Base-by-base conservation (phyloP, 2,113 vertebrate species). In the Zosterops hypoxanthus region DNA sequence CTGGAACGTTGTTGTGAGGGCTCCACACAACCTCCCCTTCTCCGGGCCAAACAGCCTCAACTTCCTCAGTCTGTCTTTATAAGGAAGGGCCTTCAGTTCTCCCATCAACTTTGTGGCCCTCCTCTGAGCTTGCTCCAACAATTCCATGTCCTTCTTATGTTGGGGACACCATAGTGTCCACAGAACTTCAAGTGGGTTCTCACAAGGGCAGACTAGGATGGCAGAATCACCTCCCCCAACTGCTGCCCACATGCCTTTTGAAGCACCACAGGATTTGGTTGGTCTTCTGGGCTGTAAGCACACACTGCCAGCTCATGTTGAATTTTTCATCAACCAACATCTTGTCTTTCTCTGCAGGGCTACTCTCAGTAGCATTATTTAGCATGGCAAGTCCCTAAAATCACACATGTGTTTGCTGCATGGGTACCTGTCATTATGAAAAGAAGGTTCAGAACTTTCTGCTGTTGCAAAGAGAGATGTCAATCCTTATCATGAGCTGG, bases 131-230 rank as follows among this genome's bases (percentile, higher is more conserved):
- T 47, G 9, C 24, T 53, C 46, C n/a, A 41, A 22, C 13, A 68
- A 8, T 53, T 53, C 39, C 21, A 31, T 4, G 16, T 39, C 28
- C 11, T 65, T 65, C 26, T 42, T 20, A 20, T 17, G 5, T 3
- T 68, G 39, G 3, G 13, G 24, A 39, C 53, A 44, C 15, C 44
- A 60, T 39, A 73, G 52, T n/a, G 11, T 11, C 6, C 0, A 0
- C 23, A 66, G 46, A 15, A 59, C 39, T 25, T n/a, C 11, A 25
- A 36, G 39, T 12, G n/a, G 20, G 20, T 4, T 41, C 28, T 66
- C 24, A 59, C 15, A 46, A 53, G 28, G 11, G 29, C 24, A 52
- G 28, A 53, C 16, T 12, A 12, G 33, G 47, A 16, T 5, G 28
- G 44, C 19, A 89, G 8, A 66, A 68, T n/a, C 28, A 29, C 23